phyloP scores from a whole-genome alignment of 2,888 invertebrate species.

The Drosophila diplacantha region DNA sequence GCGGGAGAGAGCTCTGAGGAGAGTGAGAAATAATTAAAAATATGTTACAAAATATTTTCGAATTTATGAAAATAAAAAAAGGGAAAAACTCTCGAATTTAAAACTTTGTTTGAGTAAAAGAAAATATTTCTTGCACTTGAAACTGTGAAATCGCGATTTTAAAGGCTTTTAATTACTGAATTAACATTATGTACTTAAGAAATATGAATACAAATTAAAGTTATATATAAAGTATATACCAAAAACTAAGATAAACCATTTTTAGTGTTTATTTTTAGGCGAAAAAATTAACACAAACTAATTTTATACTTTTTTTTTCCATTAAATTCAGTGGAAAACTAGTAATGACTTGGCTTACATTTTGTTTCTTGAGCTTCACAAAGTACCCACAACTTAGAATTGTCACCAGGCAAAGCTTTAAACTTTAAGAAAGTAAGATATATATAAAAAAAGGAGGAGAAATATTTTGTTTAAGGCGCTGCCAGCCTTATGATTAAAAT shows the following conservation, averaged over 20 bases:
- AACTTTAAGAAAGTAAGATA: background rate
- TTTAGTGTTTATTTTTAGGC: background rate
- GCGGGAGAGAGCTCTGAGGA: background rate
- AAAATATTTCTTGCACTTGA: background rate
- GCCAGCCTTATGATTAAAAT: constrained; percentile 8
- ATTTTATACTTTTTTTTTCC: too few species aligned
- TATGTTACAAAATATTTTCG: too few species aligned
- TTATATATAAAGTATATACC: background rate
- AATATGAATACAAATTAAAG: background rate
- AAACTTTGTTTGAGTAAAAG: background rate
- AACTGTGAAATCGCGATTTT: background rate
- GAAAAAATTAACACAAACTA: background rate
- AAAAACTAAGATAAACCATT: background rate
- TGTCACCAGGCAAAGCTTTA: background rate
- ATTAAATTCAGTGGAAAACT: background rate
- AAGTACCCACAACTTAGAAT: background rate
- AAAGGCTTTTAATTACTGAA: background rate
- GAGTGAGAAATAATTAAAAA: background rate
- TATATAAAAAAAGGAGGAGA: too few species aligned
- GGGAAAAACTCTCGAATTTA: background rate
- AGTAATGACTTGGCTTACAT: background rate
- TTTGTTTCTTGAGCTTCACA: background rate
- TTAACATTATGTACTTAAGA: background rate
- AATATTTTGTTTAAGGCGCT: background rate
- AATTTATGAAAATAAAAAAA: background rate